Evolutionary conservation across 2,888 invertebrate genomes (phyloP), one percentile per base, ranked within the genome.

Genomic region (Onchidella celtica): DNA sequence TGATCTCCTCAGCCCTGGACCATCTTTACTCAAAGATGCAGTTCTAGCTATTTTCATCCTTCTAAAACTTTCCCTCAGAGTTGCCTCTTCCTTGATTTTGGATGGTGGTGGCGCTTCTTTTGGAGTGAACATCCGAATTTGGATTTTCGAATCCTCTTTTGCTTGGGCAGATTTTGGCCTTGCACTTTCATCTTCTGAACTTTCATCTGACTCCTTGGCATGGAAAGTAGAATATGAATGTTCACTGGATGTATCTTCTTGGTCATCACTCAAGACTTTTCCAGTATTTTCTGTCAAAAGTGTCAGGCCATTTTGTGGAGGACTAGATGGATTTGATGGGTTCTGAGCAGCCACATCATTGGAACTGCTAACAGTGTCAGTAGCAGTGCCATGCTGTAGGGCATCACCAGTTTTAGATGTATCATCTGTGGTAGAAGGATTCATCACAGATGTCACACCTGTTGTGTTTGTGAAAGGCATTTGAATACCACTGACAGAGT

Each of bases 181-280:
- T 47, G 82, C 83, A 34, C 86, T 80, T 40, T 88, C 85, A 21
- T 89, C 89, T 38, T 89, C 90, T 14, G 89, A 84, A 72, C 88
- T 88, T 79, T 88, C 89, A 73, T 90, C 90, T n/a, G 88, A 88
- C 73, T 90, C 90, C 73, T 88, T 89, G 32, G 88, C 86, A 84
- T 90, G 90, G 81, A 91, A 90, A 9, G 90, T 89, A 29, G 89
- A 87, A 75, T 88, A 88, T 47, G 90, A 90, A 81, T 90, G 89
- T 83, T 91, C 90, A 86, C 90, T 89, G 2, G 91, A 90, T 6
- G 88, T 88, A 82, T 89, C 89, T 68, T 90, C 89, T 34, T 84
- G 85, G 34, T 89, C 88, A 24, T 76, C 79, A 29, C 68, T 65
- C 24, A 83, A 14, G 38, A 81, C 17, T 57, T 79, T 70, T 14